These are phyloP conservation scores for Centropus unirufus DNA, from an alignment of 2,113 vertebrate genomes.

Conservation along the genomic window DNA sequence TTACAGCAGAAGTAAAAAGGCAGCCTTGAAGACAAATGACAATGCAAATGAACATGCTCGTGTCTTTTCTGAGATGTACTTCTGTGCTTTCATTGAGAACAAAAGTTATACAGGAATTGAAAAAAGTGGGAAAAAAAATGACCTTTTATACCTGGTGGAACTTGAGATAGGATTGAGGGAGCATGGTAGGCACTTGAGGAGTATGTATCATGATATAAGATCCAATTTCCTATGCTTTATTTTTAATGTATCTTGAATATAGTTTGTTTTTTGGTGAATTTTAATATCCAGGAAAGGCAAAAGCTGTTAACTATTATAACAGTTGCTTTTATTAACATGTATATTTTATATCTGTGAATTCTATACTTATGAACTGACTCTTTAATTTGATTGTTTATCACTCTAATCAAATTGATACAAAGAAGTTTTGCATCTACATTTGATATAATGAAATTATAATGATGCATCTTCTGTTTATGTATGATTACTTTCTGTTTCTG, in stretches of 20 bases:
- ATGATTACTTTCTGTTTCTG: neutral
- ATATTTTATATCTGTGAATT: neutral
- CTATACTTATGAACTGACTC: neutral
- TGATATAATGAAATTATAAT: neutral
- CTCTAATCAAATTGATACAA: neutral
- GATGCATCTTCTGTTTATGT: neutral
- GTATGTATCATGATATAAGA: neutral
- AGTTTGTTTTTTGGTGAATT: neutral
- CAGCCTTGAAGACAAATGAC: neutral
- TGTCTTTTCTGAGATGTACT: neutral
- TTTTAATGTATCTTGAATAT: neutral
- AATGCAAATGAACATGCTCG: neutral
- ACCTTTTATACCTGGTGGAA: neutral
- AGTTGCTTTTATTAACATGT: neutral
- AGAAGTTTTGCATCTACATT: neutral
- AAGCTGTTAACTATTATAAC: neutral
- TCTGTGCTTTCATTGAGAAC: neutral
- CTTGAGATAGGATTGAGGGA: neutral
- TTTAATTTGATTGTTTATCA: neutral
- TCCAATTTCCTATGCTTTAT: neutral
- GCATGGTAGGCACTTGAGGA: neutral
- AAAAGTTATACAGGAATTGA: neutral
- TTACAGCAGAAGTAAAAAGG: neutral
- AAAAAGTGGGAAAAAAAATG: neutral
- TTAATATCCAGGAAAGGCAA: neutral